A percentile compares a stretch with the other conserved stretches of the same genome.
These are phyloP conservation scores for Athene cunicularia DNA, from an alignment of 2,113 vertebrate genomes.

Conservation along the genomic window DNA sequence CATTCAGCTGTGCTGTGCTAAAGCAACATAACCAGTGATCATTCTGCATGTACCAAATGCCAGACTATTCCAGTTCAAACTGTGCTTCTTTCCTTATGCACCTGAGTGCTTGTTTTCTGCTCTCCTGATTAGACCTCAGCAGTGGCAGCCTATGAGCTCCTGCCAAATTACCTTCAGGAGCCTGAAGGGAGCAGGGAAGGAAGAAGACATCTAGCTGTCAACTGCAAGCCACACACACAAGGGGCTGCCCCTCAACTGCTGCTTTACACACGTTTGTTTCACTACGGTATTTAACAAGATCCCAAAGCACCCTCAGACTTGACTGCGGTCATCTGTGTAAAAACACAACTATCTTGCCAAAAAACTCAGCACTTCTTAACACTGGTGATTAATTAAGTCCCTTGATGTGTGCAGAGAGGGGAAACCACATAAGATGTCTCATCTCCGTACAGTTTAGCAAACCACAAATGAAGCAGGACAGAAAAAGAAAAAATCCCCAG, in stretches of 20 bases:
- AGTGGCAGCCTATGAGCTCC: neutral
- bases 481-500: neutral
- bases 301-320: neutral
- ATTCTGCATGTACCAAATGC: neutral
- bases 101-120: neutral
- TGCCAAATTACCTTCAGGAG: neutral
- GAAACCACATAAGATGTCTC: neutral
- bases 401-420: neutral
- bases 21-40: neutral
- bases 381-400: neutral
- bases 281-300: neutral
- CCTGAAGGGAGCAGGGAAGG: neutral
- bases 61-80: neutral
- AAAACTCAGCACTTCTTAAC: neutral
- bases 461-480: neutral
- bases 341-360: neutral
- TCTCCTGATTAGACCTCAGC: neutral
- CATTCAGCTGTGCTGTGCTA: neutral
- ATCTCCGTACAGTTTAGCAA: accelerated
- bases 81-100: neutral
- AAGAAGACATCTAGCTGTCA: neutral
- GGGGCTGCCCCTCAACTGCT: neutral
- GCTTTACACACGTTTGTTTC: neutral
- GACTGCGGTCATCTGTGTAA: neutral
- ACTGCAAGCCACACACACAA: neutral